A percentile compares a stretch with the other conserved stretches of the same genome.
phyloP scores from a whole-genome alignment of 2,888 invertebrate species.

The Caenorhabditis sulstoni region DNA sequence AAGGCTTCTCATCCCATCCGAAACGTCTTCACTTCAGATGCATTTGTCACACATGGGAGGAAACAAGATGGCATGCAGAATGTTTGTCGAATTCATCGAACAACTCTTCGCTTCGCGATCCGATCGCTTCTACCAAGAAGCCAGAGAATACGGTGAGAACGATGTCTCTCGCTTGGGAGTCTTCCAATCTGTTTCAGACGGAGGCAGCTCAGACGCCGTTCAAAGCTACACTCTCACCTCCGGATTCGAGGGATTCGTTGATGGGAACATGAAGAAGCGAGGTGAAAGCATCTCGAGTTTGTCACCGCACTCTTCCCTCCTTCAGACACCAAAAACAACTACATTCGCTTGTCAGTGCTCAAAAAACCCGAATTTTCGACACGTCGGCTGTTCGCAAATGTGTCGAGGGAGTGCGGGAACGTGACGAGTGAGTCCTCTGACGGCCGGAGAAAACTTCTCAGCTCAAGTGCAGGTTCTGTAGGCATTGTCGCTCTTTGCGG shows the following conservation, averaged over 20 bases:
- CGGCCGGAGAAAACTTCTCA: not conserved
- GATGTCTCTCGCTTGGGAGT: not conserved
- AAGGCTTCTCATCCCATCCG: too few relatives aligned
- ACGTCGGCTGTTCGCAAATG: not conserved
- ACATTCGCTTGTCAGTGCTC: not conserved
- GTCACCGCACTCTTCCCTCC: not conserved
- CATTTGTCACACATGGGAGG: conserved; percentile 11
- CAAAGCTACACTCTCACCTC: not conserved
- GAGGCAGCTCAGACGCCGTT: not conserved
- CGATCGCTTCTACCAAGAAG: conserved; percentile 18
- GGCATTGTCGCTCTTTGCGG: not conserved
- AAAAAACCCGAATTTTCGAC: not conserved
- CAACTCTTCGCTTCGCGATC: not conserved
- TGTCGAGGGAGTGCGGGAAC: not conserved
- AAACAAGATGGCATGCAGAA: conserved; percentile 20
- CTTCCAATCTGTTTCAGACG: conserved; percentile 18
- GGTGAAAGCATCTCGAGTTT: not conserved
- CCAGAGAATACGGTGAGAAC: conserved; percentile 10
- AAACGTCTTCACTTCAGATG: not conserved
- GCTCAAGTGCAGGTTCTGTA: not conserved
- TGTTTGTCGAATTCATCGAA: conserved; percentile 19
- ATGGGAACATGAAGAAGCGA: not conserved
- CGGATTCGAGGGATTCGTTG: not conserved
- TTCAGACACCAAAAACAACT: not conserved
- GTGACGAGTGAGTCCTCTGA: not conserved